Base-by-base conservation (phyloP, 2,113 vertebrate species). In the Passer montanus region DNA sequence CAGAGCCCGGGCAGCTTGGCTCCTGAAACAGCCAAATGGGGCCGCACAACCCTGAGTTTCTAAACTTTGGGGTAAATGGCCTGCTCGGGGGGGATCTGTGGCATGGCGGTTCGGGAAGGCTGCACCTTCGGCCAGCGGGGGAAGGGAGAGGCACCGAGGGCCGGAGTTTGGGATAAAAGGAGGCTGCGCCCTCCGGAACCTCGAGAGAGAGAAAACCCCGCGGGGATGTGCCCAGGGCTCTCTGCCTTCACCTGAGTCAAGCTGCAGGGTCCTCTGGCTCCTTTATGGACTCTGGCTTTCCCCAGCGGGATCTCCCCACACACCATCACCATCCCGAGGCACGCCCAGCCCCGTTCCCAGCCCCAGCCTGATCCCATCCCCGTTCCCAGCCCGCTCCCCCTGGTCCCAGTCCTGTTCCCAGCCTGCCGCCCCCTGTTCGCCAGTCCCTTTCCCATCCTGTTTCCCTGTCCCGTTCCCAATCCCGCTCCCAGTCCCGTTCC, bases 21-120 rank as follows among this genome's bases (percentile, higher is more conserved):
- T 67, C 50, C 77, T 20, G 20, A 20, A 37, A 12, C 20, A 35
- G 33, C 4, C 26, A 37, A 56, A 80, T 6, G 49, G 33, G 9
- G 31, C 49, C 2, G 5, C 37, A n/a, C 19, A 23, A 43, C 3
- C 6, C 49, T 5, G 39, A 55, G 5, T 4, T 55, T 3, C 3
- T 44, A 9, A 24, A 24, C 39, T 66, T 31, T 12, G 39, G 39
- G 31, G 6, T 1, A 44, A 79, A 66, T 6, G 3, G 23, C 15
- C 7, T 2, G 15, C 24, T 35, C 2, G 9, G 27, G 7, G 52
- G 59, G 21, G 22, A 33, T 16, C 2, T 19, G 74, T 1, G 18
- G 22, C 2, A 12, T n/a, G 46, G 23, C 0, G 14, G 14, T 1
- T n/a, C 1, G 60, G 60, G 39, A 37, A 24, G 12, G 62, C 33